These are phyloP conservation scores for Lutjanus argentimaculatus DNA, from an alignment of 2,797 vertebrate genomes.

Conservation along the genomic window DNA sequence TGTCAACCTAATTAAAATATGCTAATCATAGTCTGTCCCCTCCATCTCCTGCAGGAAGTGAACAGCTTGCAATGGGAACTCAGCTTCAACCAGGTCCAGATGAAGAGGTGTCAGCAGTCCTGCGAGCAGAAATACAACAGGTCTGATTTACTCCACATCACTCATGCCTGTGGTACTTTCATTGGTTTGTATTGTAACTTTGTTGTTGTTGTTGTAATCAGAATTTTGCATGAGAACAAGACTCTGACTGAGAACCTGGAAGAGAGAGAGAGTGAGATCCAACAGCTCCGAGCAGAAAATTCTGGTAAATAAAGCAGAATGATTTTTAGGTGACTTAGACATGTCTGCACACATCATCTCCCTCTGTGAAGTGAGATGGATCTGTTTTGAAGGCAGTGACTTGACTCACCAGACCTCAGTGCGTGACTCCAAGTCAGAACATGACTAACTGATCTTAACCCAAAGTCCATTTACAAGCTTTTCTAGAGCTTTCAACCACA, in stretches of 20 bases:
- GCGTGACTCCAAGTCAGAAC: background rate
- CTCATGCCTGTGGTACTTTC: background rate
- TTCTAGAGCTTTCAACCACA: background rate
- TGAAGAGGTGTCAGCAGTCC: conserved; percentile 90
- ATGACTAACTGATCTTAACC: background rate
- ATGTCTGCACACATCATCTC: background rate
- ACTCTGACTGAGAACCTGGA: conserved; percentile 87
- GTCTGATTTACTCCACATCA: conserved; percentile 72
- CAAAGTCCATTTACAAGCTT: background rate
- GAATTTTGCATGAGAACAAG: conserved; percentile 90
- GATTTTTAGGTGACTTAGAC: background rate
- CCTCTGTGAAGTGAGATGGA: background rate
- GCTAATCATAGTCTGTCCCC: background rate
- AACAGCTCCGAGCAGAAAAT: conserved; percentile 88
- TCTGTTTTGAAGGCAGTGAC: background rate
- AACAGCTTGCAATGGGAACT: conserved; percentile 95
- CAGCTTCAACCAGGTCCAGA: conserved; percentile 91
- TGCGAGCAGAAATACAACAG: conserved; percentile 91
- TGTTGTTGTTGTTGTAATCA: conserved; percentile 66
- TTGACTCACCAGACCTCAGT: background rate
- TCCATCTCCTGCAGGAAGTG: conserved; percentile 86
- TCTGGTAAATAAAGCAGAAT: conserved; percentile 81
- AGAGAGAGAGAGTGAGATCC: conserved; percentile 85
- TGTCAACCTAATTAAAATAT: background rate
- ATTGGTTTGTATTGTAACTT: background rate